Conservation (phyloP, 2,888 invertebrate species). For the Synanthedon vespiformis region DNA sequence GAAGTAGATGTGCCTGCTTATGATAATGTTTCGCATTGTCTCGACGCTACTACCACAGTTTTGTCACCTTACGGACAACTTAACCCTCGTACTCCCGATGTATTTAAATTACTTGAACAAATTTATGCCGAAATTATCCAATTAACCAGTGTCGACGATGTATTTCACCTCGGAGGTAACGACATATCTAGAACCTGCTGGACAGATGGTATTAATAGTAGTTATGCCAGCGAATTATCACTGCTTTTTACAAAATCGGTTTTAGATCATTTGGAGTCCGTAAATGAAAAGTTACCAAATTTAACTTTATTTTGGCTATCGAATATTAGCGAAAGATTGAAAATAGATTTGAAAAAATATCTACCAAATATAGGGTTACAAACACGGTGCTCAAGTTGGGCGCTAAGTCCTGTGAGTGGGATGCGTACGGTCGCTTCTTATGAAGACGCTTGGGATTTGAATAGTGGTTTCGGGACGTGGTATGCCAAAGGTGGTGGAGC, state of each 20-base stretch:
- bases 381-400: slow-evolving; percentile 77
- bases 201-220: slow-evolving; percentile 73
- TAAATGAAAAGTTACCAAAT: slow-evolving; percentile 48
- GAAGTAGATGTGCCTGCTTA: slow-evolving; percentile 92
- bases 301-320: slow-evolving; percentile 42
- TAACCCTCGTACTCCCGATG: slow-evolving; percentile 79
- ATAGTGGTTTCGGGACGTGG: slow-evolving; percentile 86
- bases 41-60: slow-evolving; percentile 77
- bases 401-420: slow-evolving; percentile 63
- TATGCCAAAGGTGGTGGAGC: slow-evolving; percentile 73
- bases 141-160: slow-evolving; percentile 79
- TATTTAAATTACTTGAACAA: slow-evolving; percentile 76
- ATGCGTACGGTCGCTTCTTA: slow-evolving; percentile 81
- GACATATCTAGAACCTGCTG: slow-evolving; percentile 81
- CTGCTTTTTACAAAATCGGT: slow-evolving; percentile 76
- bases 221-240: slow-evolving; percentile 76
- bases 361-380: slow-evolving; percentile 31
- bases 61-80: slow-evolving; percentile 87
- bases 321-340: slow-evolving; percentile 26
- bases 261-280: slow-evolving; percentile 66
- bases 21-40: slow-evolving; percentile 79
- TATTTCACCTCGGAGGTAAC: slow-evolving; percentile 83
- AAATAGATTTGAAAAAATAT: slow-evolving; percentile 29
- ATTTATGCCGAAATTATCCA: slow-evolving; percentile 80
- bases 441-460: slow-evolving; percentile 87